Conservation (phyloP, 2,888 invertebrate genomes). For the Drosophila mayaguana region DNA sequence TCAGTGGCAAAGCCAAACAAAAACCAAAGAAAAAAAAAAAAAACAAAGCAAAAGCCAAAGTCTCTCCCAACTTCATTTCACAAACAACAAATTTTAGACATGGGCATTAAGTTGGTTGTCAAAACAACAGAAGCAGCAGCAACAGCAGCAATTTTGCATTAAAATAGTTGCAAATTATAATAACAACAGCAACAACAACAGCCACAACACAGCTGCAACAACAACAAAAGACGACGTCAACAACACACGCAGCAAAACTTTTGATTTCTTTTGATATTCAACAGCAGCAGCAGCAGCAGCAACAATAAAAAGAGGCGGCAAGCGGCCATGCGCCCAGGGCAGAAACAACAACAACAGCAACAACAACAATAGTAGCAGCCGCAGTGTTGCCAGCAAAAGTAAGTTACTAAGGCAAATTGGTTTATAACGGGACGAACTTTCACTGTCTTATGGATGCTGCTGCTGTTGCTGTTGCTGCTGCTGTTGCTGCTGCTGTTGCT, state of each 20-base stretch:
- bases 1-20: slow-evolving; percentile 1
- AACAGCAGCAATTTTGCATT: slow-evolving; percentile 55
- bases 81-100: slow-evolving; percentile 67
- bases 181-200: slow-evolving; percentile 28
- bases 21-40: neutral
- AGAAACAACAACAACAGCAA: slow-evolving; percentile 20
- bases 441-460: slow-evolving; percentile 54
- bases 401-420: slow-evolving; percentile 79
- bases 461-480: slow-evolving; percentile 28
- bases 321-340: slow-evolving; percentile 55
- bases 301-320: slow-evolving; percentile 49
- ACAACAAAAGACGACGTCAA: slow-evolving; percentile 23
- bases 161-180: slow-evolving; percentile 70
- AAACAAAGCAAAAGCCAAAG: slow-evolving; percentile 31
- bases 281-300: slow-evolving; percentile 4
- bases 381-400: slow-evolving; percentile 55
- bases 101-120: slow-evolving; percentile 23
- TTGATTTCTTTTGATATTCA: slow-evolving; percentile 69
- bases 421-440: slow-evolving; percentile 77
- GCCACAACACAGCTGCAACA: slow-evolving; percentile 14
- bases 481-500: slow-evolving; percentile 23
- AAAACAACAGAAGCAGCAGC: slow-evolving; percentile 14
- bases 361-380: slow-evolving; percentile 21
- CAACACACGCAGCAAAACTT: slow-evolving; percentile 57
- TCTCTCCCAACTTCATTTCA: slow-evolving; percentile 59